phyloP scores from a whole-genome alignment of 2,113 vertebrate species.

The Labrus mixtus region DNA sequence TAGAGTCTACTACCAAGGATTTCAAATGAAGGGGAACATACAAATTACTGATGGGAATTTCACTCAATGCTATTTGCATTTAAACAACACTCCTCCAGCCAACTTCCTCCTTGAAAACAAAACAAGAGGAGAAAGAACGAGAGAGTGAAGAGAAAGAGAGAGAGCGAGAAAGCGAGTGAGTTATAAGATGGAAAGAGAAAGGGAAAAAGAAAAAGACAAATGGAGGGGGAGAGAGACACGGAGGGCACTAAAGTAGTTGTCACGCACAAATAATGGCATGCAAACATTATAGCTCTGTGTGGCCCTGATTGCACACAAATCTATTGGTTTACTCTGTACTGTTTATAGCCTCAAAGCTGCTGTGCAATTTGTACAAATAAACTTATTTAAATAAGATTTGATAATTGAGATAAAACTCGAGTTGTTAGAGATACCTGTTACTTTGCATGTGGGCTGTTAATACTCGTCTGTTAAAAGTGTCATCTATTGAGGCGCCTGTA shows the following conservation, averaged over 20 bases:
- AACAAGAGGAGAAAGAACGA: not conserved
- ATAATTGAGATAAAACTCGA: not conserved
- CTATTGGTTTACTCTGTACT: not conserved
- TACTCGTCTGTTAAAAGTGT: slow-evolving; percentile 2
- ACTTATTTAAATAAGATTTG: slow-evolving; percentile 8
- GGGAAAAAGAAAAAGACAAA: not conserved
- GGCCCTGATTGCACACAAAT: not conserved
- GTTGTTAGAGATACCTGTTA: not conserved
- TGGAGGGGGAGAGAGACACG: not conserved
- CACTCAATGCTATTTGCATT: slow-evolving; percentile 31
- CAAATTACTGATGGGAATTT: slow-evolving; percentile 11
- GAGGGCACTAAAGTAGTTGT: not conserved
- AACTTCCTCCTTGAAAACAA: not conserved
- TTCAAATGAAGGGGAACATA: slow-evolving; percentile 13
- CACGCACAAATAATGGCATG: not conserved
- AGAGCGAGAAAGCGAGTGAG: not conserved
- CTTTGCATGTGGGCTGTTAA: not conserved
- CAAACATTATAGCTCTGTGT: not conserved
- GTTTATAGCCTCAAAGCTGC: not conserved
- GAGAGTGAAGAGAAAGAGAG: not conserved
- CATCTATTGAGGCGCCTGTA: too few species aligned
- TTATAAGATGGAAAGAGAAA: not conserved
- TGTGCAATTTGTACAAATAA: slow-evolving; percentile 1
- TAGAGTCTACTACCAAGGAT: not conserved
- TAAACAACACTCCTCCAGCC: slow-evolving; percentile 7